A percentile compares a stretch with the other conserved stretches of the same genome.
Conservation (phyloP, 2,113 vertebrate genomes). For the Tonatia bakeri region DNA sequence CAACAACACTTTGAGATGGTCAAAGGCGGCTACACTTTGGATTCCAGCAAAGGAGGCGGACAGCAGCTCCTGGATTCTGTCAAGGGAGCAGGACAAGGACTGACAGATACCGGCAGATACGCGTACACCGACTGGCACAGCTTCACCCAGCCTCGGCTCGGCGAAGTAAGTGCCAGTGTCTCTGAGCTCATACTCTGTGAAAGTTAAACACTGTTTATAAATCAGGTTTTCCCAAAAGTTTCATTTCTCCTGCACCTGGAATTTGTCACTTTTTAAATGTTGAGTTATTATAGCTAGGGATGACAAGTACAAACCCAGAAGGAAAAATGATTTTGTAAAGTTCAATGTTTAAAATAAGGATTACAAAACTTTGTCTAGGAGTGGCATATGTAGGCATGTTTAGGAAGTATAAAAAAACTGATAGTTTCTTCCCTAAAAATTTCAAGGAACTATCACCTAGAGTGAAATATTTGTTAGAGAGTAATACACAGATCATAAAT, state of each 20-base stretch:
- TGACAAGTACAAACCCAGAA: neutral
- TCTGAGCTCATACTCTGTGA: neutral
- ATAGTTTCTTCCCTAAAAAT: neutral
- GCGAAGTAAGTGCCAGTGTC: slow-evolving; percentile 80
- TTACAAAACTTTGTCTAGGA: neutral
- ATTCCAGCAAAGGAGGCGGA: slow-evolving; percentile 75
- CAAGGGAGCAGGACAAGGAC: slow-evolving; percentile 67
- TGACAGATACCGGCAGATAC: slow-evolving; percentile 77
- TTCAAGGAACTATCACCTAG: neutral
- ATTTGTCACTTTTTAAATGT: neutral
- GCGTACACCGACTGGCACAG: slow-evolving; percentile 84
- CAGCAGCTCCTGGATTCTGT: slow-evolving; percentile 80
- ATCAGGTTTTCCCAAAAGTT: neutral
- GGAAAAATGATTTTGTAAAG: neutral
- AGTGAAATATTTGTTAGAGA: neutral
- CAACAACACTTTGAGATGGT: slow-evolving; percentile 79
- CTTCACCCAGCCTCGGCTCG: slow-evolving; percentile 84
- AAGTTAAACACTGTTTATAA: neutral
- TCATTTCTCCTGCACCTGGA: neutral
- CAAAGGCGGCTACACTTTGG: slow-evolving; percentile 78
- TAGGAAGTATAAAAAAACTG: neutral
- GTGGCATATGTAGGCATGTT: neutral
- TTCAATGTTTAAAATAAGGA: neutral
- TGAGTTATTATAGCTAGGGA: neutral
- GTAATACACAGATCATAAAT: neutral